These are phyloP conservation scores for Ceuthmochares aereus DNA, from an alignment of 2,113 vertebrate genomes.

Conservation along the genomic window DNA sequence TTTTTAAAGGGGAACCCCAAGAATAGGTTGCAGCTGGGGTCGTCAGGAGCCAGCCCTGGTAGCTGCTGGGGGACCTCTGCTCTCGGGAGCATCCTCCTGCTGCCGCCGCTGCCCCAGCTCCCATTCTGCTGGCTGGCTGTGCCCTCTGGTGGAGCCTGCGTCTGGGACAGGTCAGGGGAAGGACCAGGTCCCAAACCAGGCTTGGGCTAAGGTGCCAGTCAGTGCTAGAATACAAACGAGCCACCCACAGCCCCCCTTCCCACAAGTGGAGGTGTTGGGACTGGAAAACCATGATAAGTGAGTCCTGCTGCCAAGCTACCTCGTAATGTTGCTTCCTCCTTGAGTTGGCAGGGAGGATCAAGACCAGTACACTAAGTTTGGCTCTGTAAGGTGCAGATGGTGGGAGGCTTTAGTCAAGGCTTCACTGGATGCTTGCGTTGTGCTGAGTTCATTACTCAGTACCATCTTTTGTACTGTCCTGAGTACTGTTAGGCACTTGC, in stretches of 20 bases:
- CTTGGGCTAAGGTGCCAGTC: neutral
- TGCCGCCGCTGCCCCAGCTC: neutral
- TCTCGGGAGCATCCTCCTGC: neutral
- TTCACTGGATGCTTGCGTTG: neutral
- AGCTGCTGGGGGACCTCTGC: neutral
- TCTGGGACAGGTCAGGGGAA: neutral
- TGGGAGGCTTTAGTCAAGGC: neutral
- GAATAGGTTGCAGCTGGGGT: neutral
- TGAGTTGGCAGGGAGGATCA: neutral
- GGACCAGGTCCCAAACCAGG: neutral
- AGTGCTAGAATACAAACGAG: neutral
- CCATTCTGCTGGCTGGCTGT: conserved; percentile 8
- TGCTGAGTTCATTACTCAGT: neutral
- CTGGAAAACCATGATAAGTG: neutral
- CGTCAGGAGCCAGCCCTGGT: neutral
- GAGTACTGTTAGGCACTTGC: neutral
- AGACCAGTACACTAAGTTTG: neutral
- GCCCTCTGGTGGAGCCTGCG: conserved; percentile 40
- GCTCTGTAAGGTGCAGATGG: fast-evolving
- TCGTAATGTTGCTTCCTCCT: neutral
- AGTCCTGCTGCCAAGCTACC: neutral
- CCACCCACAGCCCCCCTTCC: neutral
- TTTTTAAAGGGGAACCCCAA: neutral
- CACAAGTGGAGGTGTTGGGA: no score
- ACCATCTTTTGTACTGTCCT: neutral